A percentile compares a stretch with the other conserved stretches of the same genome.
Evolutionary conservation across 2,888 invertebrate species (phyloP).

Genomic region (Portevinia maculata): DNA sequence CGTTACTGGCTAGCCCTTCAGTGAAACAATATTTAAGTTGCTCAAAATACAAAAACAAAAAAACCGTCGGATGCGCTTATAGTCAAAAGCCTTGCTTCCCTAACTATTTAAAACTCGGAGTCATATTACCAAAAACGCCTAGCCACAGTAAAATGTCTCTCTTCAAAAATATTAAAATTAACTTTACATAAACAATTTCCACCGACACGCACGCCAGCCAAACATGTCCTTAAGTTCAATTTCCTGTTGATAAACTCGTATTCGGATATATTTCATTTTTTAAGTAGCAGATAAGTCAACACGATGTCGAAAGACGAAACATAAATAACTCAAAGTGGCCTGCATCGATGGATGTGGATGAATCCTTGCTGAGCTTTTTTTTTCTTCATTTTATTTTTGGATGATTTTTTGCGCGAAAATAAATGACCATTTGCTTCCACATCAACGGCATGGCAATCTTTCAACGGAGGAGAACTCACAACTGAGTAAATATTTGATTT

Average conservation of each 20-base stretch:
- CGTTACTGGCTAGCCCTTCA: too few species aligned
- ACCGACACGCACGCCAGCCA: background rate
- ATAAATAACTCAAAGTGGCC: conserved; percentile 37
- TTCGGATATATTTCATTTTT: conserved; percentile 22
- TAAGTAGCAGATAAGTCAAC: conserved; percentile 45
- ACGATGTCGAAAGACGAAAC: conserved; percentile 19
- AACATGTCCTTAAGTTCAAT: background rate
- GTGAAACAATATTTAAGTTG: too few species aligned
- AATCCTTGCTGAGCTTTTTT: background rate
- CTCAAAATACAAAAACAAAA: too few species aligned
- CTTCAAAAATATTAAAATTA: too few species aligned
- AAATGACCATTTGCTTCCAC: conserved; percentile 22
- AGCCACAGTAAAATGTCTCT: too few species aligned
- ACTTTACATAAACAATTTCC: too few species aligned
- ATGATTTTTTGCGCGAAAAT: conserved; percentile 14
- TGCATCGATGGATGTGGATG: conserved; percentile 1
- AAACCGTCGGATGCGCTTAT: too few species aligned
- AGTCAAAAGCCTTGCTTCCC: too few species aligned
- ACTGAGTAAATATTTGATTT: conserved; percentile 58
- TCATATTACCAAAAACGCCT: too few species aligned
- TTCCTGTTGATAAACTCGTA: background rate
- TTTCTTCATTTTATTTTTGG: background rate
- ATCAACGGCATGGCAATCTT: conserved; percentile 6
- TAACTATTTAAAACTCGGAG: too few species aligned
- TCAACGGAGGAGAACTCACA: background rate